Conservation (phyloP, 2,888 invertebrate genomes). For the Ormyrus pomaceus region DNA sequence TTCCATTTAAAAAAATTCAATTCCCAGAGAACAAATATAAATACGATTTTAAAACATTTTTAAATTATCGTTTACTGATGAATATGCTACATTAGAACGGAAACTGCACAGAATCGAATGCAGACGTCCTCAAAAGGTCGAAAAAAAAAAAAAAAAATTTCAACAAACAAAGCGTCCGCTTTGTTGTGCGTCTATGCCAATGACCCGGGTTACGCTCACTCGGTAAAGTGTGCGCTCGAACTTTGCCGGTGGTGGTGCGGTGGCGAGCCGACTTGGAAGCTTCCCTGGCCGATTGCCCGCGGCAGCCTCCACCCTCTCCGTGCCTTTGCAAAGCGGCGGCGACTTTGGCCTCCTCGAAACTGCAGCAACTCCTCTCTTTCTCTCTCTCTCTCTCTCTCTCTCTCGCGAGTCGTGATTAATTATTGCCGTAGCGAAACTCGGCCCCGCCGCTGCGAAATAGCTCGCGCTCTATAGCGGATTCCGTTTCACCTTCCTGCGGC, state of each 20-base stretch:
- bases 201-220: neutral
- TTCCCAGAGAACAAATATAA: too few species aligned
- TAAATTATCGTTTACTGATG: too few species aligned
- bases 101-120: too few species aligned
- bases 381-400: conserved; percentile 1
- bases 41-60: too few species aligned
- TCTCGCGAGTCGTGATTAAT: conserved; percentile 36
- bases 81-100: too few species aligned
- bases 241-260: neutral
- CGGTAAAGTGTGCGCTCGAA: neutral
- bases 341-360: conserved; percentile 33
- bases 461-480: conserved; percentile 11
- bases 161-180: too few species aligned
- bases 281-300: conserved; percentile 39
- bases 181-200: neutral
- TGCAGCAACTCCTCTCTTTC: neutral
- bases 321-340: neutral
- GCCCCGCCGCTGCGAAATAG: neutral
- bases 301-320: neutral
- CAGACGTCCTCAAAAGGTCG: too few species aligned
- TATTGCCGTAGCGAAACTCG: conserved; percentile 17
- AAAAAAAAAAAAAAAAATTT: too few species aligned
- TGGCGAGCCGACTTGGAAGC: neutral
- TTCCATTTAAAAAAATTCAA: too few species aligned
- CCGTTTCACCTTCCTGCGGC: conserved; percentile 22